phyloP scores from a whole-genome alignment of 2,888 invertebrate species.

The Fabriciana adippe region DNA sequence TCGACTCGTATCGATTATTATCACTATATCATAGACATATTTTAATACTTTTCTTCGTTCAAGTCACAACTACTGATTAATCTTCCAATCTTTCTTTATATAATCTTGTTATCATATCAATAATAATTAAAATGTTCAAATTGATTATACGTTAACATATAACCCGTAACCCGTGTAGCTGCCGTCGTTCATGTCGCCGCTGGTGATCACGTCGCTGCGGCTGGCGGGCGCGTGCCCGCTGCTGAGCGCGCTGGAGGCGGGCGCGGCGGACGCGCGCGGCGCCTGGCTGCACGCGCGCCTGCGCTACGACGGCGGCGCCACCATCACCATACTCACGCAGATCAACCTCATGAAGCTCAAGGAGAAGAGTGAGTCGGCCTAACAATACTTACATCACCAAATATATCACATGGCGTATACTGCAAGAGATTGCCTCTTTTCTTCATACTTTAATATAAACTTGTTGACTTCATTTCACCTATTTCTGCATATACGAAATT shows the following conservation, averaged over 20 bases:
- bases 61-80: no score
- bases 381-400: neutral
- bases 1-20: no score
- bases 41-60: no score
- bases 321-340: constrained; percentile 93
- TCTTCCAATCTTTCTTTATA: no score
- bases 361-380: constrained; percentile 65
- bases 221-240: constrained; percentile 87
- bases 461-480: no score
- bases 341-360: constrained; percentile 85
- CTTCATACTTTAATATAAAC: no score
- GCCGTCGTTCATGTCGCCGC: constrained; percentile 93
- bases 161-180: constrained; percentile 65
- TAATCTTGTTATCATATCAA: no score
- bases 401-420: no score
- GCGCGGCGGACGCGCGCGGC: constrained; percentile 90
- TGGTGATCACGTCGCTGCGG: constrained; percentile 88
- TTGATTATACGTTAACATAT: no score
- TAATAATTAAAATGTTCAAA: no score
- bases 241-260: constrained; percentile 84
- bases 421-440: no score
- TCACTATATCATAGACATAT: neutral
- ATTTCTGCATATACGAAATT: no score
- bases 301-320: constrained; percentile 89
- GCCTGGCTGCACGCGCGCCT: constrained; percentile 94